Percentiles rank a stretch among this genome's conserved stretches.
Conservation (phyloP, 2,888 invertebrate species). For the Cremastinae sp. region DNA sequence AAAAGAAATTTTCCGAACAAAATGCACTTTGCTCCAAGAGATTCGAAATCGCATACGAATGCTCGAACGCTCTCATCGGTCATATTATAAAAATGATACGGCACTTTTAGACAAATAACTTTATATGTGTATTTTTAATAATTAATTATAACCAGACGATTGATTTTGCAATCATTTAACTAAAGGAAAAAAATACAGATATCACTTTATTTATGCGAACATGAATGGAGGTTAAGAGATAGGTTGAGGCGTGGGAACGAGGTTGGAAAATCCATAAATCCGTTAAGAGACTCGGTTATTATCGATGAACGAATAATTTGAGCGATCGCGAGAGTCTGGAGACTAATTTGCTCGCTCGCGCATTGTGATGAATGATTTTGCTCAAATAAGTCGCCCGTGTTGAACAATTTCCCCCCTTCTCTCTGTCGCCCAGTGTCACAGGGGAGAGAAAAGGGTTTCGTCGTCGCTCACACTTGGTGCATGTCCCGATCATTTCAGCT, state of each 20-base stretch:
- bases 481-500: slow-evolving; percentile 64
- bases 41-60: slow-evolving; percentile 23
- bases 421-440: slow-evolving; percentile 38
- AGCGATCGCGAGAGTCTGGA: slow-evolving; percentile 46
- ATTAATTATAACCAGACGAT: no score
- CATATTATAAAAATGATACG: slow-evolving; percentile 19
- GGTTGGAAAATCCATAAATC: slow-evolving; percentile 48
- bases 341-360: slow-evolving; percentile 59
- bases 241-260: slow-evolving; percentile 39
- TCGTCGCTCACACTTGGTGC: slow-evolving; percentile 65
- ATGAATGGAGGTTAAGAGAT: slow-evolving; percentile 14
- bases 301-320: slow-evolving; percentile 59
- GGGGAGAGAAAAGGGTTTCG: slow-evolving; percentile 10
- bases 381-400: slow-evolving; percentile 26
- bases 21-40: neutral
- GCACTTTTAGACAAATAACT: slow-evolving; percentile 13
- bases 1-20: slow-evolving; percentile 27
- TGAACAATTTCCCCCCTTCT: slow-evolving; percentile 23
- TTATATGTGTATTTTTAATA: no score
- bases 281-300: slow-evolving; percentile 56
- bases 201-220: neutral
- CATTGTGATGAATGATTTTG: slow-evolving; percentile 58
- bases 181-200: no score
- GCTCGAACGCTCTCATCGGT: slow-evolving; percentile 48
- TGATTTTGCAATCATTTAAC: no score